These are phyloP conservation scores for Pluvialis apricaria DNA, from an alignment of 2,113 vertebrate species.

Conservation along the genomic window DNA sequence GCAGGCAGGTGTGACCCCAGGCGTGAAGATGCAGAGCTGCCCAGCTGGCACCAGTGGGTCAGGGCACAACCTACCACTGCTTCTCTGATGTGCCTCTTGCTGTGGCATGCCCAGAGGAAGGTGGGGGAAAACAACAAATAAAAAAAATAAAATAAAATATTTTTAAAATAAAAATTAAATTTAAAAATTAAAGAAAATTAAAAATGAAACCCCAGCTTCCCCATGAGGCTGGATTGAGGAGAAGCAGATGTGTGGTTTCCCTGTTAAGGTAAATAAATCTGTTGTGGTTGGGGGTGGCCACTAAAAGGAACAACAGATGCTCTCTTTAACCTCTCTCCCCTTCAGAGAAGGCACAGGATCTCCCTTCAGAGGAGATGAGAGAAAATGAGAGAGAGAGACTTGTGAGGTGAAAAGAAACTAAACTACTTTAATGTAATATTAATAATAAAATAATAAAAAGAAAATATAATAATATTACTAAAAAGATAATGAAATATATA, in stretches of 20 bases:
- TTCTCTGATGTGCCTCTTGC: fast-evolving
- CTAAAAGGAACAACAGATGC: not conserved
- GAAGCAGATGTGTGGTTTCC: not conserved
- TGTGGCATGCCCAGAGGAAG: not conserved
- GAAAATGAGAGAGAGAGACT: not conserved
- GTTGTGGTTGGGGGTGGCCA: not conserved
- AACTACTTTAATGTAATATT: not conserved
- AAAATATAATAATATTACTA: not conserved
- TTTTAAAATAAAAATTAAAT: not conserved
- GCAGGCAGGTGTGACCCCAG: not conserved
- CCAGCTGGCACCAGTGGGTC: fast-evolving
- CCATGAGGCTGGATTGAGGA: not conserved
- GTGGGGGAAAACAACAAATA: not conserved
- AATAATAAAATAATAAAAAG: not conserved
- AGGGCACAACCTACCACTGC: no score
- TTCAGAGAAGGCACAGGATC: no score
- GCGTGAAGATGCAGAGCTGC: fast-evolving
- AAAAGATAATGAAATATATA: not conserved
- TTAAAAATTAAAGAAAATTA: not conserved
- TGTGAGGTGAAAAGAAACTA: not conserved
- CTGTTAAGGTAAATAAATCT: not conserved
- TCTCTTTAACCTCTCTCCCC: not conserved
- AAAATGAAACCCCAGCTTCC: not conserved
- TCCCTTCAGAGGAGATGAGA: not conserved
- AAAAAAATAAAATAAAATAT: not conserved